Percentiles rank a stretch among this genome's conserved stretches.
Evolutionary conservation across 2,113 vertebrate species (phyloP).

Genomic region (Antennarius striatus): DNA sequence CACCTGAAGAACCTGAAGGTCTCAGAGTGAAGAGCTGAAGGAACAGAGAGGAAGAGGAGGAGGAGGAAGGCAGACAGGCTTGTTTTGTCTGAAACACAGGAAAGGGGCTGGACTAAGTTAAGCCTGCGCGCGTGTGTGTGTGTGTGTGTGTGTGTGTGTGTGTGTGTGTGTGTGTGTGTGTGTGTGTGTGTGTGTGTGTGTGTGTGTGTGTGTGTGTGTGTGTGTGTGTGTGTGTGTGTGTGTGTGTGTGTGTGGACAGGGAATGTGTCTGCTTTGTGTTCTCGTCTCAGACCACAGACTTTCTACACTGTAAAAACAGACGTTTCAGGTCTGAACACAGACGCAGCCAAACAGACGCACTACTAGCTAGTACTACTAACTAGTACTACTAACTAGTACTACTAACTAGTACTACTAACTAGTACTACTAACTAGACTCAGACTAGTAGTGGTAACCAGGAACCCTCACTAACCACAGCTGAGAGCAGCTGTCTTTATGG

Average conservation of each 20-base stretch:
- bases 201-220: slow-evolving; percentile 31
- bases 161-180: no score
- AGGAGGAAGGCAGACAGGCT: slow-evolving; percentile 40
- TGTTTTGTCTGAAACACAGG: slow-evolving; percentile 72
- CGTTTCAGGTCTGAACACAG: no score
- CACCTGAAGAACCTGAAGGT: no score
- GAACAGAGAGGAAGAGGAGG: background rate
- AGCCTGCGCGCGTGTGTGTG: slow-evolving; percentile 17
- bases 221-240: background rate
- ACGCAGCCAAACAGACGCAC: no score
- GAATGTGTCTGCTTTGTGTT: slow-evolving; percentile 47
- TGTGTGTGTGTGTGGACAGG: background rate
- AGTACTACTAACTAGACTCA: no score
- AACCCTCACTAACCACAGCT: no score
- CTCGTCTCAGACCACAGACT: slow-evolving; percentile 33
- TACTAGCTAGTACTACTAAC: no score
- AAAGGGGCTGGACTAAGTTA: slow-evolving; percentile 49
- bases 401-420: no score
- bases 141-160: slow-evolving; percentile 7
- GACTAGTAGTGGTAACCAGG: no score
- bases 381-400: no score
- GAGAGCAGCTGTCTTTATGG: no score
- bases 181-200: slow-evolving; percentile 26
- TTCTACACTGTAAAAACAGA: slow-evolving; percentile 30
- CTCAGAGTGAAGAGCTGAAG: background rate